Evolutionary conservation across 1,140 invertebrate species (phyloP).

Genomic region (Hycleus phaleratus): DNA sequence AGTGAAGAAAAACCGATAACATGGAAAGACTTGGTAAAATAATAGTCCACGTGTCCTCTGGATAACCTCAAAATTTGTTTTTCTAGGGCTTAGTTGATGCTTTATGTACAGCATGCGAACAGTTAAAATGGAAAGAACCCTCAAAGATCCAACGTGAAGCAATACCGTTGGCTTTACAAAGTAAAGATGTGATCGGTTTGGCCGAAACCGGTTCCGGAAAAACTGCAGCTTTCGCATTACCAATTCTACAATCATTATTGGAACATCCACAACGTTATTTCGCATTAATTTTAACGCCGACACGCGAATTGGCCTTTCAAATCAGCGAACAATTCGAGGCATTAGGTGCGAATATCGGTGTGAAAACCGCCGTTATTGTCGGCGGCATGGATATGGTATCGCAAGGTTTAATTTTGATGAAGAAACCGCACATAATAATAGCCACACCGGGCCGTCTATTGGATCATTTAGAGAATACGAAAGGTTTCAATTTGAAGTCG

Average conservation of each 20-base stretch:
- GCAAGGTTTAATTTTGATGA: slow-evolving; percentile 82
- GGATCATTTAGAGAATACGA: slow-evolving; percentile 89
- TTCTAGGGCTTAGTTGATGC: slow-evolving; percentile 83
- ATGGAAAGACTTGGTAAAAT: slow-evolving; percentile 55
- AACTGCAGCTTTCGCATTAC: slow-evolving; percentile 94
- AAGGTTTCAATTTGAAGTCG: slow-evolving; percentile 83
- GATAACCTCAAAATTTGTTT: slow-evolving; percentile 12
- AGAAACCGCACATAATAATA: slow-evolving; percentile 93
- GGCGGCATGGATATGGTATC: slow-evolving; percentile 97
- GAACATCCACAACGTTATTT: slow-evolving; percentile 90
- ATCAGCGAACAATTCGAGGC: slow-evolving; percentile 95
- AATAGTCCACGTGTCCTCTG: slow-evolving; percentile 1
- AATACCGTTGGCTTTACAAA: slow-evolving; percentile 83
- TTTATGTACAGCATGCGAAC: slow-evolving; percentile 83
- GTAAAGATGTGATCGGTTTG: slow-evolving; percentile 92
- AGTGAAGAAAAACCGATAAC: slow-evolving; percentile 40
- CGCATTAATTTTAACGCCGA: slow-evolving; percentile 91
- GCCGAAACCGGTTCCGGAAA: slow-evolving; percentile 98
- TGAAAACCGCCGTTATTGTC: slow-evolving; percentile 93
- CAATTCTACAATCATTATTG: slow-evolving; percentile 85
- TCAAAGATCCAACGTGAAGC: slow-evolving; percentile 93
- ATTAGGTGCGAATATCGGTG: slow-evolving; percentile 76
- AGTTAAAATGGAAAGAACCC: slow-evolving; percentile 88
- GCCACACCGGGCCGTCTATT: slow-evolving; percentile 85
- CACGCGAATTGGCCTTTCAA: slow-evolving; percentile 93